Evolutionary conservation across 2,888 invertebrate species (phyloP).

Genomic region (Drosophila borborema): DNA sequence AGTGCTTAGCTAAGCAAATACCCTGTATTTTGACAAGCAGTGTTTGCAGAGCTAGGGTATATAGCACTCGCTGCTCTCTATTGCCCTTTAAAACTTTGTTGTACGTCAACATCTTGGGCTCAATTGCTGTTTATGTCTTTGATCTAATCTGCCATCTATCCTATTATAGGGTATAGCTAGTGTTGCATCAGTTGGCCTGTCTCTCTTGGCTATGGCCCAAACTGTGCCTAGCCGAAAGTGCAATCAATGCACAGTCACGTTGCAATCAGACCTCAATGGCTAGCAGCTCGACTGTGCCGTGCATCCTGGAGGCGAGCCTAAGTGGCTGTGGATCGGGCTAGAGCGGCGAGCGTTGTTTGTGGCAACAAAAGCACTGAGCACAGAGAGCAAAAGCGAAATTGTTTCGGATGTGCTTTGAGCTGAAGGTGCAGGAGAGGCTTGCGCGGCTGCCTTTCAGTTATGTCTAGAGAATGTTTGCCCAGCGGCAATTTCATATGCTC

Average conservation of each 20-base stretch:
- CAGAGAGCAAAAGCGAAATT: conserved; percentile 9
- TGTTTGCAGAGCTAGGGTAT: no score
- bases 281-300: neutral
- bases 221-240: conserved; percentile 13
- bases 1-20: conserved; percentile 8
- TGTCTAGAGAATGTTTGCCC: conserved; percentile 23
- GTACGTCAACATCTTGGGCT: neutral
- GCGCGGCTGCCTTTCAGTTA: neutral
- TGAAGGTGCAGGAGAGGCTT: neutral
- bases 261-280: conserved; percentile 31
- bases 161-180: neutral
- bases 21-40: neutral
- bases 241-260: conserved; percentile 50
- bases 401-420: conserved; percentile 16
- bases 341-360: conserved; percentile 9
- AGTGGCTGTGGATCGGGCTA: neutral
- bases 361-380: neutral
- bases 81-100: neutral
- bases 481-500: conserved; percentile 31
- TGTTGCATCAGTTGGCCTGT: neutral
- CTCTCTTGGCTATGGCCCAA: neutral
- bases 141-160: neutral
- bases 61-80: neutral
- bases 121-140: neutral
- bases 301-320: neutral